phyloP scores from a whole-genome alignment of 2,888 invertebrate species.

The Andricus quercusramuli region DNA sequence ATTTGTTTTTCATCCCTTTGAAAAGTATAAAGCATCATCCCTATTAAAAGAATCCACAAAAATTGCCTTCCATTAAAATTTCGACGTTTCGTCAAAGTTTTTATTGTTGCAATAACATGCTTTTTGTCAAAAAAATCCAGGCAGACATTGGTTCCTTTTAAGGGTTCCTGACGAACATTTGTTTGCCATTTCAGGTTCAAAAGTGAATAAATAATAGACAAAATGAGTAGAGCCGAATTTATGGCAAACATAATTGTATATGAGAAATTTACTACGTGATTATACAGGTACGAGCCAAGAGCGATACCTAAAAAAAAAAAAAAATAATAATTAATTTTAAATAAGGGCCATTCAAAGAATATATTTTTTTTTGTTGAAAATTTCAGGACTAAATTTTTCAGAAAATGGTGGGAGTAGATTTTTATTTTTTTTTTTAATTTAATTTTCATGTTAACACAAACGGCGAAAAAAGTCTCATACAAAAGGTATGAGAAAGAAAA shows the following conservation, averaged over 20 bases:
- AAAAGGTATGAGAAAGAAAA: too few relatives aligned
- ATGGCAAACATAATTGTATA: constrained; percentile 88
- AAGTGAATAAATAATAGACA: constrained; percentile 84
- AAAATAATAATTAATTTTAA: neutral
- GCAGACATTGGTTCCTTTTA: constrained; percentile 82
- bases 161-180: constrained; percentile 82
- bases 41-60: constrained; percentile 85
- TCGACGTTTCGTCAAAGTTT: constrained; percentile 83
- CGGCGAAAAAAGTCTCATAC: too few relatives aligned
- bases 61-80: constrained; percentile 82
- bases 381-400: too few relatives aligned
- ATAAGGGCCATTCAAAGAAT: too few relatives aligned
- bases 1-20: constrained; percentile 90
- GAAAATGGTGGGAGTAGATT: too few relatives aligned
- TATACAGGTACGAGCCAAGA: constrained; percentile 82
- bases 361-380: too few relatives aligned
- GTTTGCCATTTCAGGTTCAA: constrained; percentile 87
- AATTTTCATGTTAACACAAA: too few relatives aligned
- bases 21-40: constrained; percentile 90
- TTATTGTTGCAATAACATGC: constrained; percentile 84
- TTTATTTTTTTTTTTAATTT: too few relatives aligned
- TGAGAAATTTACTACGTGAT: constrained; percentile 82
- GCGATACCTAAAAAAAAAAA: constrained; percentile 80
- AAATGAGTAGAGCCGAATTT: constrained; percentile 82
- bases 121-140: constrained; percentile 86